These are phyloP conservation scores for Dicycla oo DNA, from an alignment of 2,888 invertebrate genomes.

Conservation along the genomic window DNA sequence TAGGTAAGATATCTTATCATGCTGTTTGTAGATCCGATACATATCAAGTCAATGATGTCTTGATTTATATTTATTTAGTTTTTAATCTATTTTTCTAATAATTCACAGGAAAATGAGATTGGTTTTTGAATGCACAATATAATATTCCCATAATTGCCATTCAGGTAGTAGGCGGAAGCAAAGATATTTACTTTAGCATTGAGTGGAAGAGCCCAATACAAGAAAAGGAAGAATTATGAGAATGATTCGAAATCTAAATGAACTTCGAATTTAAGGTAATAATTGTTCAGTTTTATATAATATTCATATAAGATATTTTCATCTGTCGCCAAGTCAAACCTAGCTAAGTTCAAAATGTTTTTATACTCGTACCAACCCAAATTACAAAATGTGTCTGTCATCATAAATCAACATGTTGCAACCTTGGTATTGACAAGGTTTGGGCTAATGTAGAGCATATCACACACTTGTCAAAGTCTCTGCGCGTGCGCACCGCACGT, in stretches of 20 bases:
- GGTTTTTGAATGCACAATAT: not conserved
- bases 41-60: constrained; percentile 12
- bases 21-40: constrained; percentile 18
- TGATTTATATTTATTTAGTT: constrained; percentile 8
- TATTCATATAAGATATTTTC: not conserved
- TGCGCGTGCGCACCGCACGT: constrained; percentile 58
- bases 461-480: constrained; percentile 41
- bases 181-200: not conserved
- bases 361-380: constrained; percentile 15
- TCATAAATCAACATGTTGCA: constrained; percentile 55
- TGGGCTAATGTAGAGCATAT: constrained; percentile 55
- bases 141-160: constrained; percentile 1
- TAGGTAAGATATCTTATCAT: constrained; percentile 34
- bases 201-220: not conserved
- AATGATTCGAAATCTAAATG: constrained; percentile 4
- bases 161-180: not conserved
- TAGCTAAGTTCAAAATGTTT: constrained; percentile 1
- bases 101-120: not conserved
- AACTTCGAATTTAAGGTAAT: not conserved
- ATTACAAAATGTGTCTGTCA: constrained; percentile 34
- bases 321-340: not conserved
- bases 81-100: not conserved
- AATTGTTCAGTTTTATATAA: not conserved
- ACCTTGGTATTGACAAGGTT: constrained; percentile 57
- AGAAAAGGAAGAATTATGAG: not conserved